Conservation (phyloP, 2,113 vertebrate genomes). For the Aspidoscelis tigris region DNA sequence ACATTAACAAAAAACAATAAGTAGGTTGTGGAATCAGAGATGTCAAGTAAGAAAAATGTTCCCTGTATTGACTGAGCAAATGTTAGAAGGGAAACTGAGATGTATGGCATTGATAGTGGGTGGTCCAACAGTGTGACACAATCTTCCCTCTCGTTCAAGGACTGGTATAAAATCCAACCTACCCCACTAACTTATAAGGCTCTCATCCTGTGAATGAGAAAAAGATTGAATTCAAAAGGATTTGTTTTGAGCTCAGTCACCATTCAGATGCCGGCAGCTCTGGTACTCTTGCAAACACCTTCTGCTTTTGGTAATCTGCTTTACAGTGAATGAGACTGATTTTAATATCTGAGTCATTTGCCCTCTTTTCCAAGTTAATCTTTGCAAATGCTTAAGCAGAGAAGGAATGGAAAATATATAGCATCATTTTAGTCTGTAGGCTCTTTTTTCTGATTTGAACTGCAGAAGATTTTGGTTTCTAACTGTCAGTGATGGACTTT, state of each 20-base stretch:
- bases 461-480: not conserved
- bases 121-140: no score
- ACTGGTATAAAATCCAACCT: not conserved
- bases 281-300: not conserved
- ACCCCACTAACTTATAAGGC: not conserved
- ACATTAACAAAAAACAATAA: no score
- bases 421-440: not conserved
- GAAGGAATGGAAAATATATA: not conserved
- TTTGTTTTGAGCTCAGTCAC: not conserved
- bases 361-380: slow-evolving; percentile 15
- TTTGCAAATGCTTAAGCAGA: slow-evolving; percentile 1
- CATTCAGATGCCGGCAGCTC: not conserved
- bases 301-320: slow-evolving; percentile 25
- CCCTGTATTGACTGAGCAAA: no score
- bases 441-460: not conserved
- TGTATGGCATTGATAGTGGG: no score
- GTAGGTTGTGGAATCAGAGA: no score
- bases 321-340: slow-evolving; percentile 3
- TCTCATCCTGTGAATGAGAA: not conserved
- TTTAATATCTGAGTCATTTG: slow-evolving; percentile 24
- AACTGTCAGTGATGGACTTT: no score
- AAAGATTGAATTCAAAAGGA: not conserved
- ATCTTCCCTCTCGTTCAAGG: not conserved
- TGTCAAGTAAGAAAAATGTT: no score
- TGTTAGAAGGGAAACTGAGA: no score